Evolutionary conservation across 2,113 vertebrate species (phyloP), one percentile per base, ranked within the genome.

Genomic region (Oriolus oriolus): DNA sequence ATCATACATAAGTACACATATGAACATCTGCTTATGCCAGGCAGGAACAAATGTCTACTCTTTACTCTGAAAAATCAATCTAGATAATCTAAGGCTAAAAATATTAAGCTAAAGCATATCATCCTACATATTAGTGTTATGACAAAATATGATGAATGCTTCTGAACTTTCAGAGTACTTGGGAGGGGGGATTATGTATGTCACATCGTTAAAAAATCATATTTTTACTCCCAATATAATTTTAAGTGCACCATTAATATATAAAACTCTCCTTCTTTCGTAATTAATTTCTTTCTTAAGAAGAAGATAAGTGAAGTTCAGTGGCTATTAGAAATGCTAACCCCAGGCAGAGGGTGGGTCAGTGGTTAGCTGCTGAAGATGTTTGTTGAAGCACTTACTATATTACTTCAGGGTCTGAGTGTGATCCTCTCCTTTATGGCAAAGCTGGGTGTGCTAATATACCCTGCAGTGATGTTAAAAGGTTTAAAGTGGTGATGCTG

Each of bases 381-480:
- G 24, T 87, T 79, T 87, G 53, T 80, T 85, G 59, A 50, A 90
- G 33, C 50, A 74, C 39, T 93, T 87, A 31, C 35, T 80, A 42
- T 85, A 89, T 87, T 94, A 77, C 82, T 77, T 83, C 47, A 86
- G 68, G 33, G 33, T 94, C 59, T 75, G 42, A 90, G 68, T 37
- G 19, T 68, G 85, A 96, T 84, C n/a, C 17, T 88, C 37, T 83
- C 37, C n/a, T 86, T 90, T 77, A 63, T 5, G 20, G 60, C 35
- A 90, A 90, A 79, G 35, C 60, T 60, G 41, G 26, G 35, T 94
- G 44, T 63, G 59, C 66, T 92, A 91, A 94, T 77, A 49, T 37
- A 92, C 28, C 73, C 68, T 84, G 75, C 39, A 84, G 85, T 77
- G 75, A 57, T 44, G 68, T 93, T 94, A 88, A 93, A 90, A 94